These are phyloP conservation scores for Mustelus asterias DNA, from an alignment of 2,113 vertebrate genomes.

Conservation along the genomic window DNA sequence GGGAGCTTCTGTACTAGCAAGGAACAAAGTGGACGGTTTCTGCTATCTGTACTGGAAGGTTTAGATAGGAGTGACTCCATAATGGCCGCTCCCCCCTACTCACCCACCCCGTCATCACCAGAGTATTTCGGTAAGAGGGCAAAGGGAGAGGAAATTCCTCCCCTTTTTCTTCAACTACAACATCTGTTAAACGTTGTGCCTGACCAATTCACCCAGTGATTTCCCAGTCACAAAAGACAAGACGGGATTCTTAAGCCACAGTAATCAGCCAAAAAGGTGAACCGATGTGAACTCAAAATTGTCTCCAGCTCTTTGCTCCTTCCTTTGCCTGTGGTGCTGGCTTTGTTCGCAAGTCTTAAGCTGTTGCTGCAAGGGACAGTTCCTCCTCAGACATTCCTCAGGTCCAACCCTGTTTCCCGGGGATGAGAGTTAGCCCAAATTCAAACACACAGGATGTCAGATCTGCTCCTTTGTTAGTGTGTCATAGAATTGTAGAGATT, in stretches of 20 bases:
- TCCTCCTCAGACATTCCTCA: not conserved
- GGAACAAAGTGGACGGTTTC: not conserved
- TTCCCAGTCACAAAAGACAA: not conserved
- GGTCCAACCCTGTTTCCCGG: no score
- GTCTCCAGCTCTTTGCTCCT: not conserved
- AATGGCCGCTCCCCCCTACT: not conserved
- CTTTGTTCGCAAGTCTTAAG: not conserved
- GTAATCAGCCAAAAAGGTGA: conserved; percentile 15
- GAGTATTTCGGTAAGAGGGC: conserved; percentile 4
- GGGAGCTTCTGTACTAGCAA: not conserved
- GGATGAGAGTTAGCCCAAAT: not conserved
- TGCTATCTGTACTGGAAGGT: not conserved
- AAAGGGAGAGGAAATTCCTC: not conserved
- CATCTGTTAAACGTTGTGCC: conserved; percentile 26
- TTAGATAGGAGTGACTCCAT: not conserved
- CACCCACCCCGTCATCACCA: not conserved
- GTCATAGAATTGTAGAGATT: no score
- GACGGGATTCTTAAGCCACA: not conserved
- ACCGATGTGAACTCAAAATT: not conserved
- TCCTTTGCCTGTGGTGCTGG: not conserved
- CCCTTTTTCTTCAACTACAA: not conserved
- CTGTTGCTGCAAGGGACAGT: not conserved
- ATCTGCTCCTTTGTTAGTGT: not conserved
- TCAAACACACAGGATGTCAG: not conserved
- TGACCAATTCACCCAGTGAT: not conserved